Conservation (phyloP, 2,113 vertebrate genomes). For the Ceuthmochares aereus region DNA sequence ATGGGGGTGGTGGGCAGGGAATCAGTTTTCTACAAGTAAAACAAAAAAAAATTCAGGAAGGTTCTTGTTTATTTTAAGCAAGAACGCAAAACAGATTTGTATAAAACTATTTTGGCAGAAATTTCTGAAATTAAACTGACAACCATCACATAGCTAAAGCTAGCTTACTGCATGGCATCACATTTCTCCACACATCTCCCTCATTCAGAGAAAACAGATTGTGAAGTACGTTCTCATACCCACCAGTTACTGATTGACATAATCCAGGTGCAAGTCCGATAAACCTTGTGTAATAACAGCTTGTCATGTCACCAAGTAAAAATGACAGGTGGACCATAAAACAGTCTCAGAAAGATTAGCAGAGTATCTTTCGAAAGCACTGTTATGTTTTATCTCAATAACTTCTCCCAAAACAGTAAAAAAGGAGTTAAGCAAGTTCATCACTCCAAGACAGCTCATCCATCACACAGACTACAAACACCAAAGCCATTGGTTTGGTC, state of each 20-base stretch:
- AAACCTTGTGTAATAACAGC: not conserved
- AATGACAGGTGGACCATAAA: not conserved
- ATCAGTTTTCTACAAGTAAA: not conserved
- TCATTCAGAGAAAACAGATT: not conserved
- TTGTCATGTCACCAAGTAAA: not conserved
- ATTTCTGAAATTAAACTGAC: not conserved
- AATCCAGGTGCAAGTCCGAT: not conserved
- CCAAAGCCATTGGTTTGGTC: not conserved
- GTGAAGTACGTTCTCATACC: not conserved
- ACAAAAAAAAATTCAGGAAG: not conserved
- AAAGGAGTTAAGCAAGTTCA: not conserved
- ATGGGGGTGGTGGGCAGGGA: not conserved
- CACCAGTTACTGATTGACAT: not conserved
- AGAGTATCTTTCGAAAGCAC: not conserved
- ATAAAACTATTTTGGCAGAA: not conserved
- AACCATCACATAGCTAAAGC: not conserved
- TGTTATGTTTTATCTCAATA: not conserved
- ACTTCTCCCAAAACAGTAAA: not conserved
- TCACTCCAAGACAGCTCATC: not conserved
- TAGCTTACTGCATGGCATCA: not conserved
- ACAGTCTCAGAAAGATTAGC: not conserved
- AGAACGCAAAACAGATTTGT: not conserved
- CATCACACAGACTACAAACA: not conserved
- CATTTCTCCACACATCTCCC: not conserved
- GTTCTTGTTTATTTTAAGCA: not conserved